Conservation (phyloP, 1,140 invertebrate genomes). For the Elysia chlorotica region DNA sequence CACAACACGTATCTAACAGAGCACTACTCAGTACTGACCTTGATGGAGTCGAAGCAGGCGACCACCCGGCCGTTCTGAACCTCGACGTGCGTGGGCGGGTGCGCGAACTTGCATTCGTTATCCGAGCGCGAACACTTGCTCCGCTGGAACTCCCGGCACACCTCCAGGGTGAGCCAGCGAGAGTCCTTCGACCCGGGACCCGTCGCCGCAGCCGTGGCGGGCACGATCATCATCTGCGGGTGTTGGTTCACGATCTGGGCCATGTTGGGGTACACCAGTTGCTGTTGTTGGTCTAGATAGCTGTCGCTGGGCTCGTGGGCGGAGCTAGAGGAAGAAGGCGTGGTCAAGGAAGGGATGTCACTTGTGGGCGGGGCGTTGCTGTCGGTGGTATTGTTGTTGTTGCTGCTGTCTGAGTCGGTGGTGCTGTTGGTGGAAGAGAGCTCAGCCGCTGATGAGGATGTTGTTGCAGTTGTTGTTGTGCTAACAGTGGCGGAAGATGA, state of each 20-base stretch:
- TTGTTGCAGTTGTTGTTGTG: no score
- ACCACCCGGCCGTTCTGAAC: constrained; percentile 99
- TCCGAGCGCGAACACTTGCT: constrained; percentile 99
- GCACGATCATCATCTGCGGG: constrained; percentile 37
- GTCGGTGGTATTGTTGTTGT: background rate
- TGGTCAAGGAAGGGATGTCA: no score
- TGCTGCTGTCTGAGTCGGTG: background rate
- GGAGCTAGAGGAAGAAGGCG: no score
- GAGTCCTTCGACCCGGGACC: constrained; percentile 92
- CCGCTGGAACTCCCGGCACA: constrained; percentile 98
- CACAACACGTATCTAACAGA: no score
- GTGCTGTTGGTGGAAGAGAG: constrained; percentile 1
- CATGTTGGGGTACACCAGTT: no score
- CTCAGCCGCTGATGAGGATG: no score
- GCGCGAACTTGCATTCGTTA: constrained; percentile 99
- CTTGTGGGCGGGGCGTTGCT: no score
- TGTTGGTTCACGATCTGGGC: constrained; percentile 76
- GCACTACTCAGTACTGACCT: constrained; percentile 93
- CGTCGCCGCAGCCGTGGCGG: constrained; percentile 28
- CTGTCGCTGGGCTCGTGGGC: constrained; percentile 54
- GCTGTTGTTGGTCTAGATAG: no score
- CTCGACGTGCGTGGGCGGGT: constrained; percentile 98
- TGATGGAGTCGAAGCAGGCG: constrained; percentile 99
- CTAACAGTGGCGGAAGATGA: no score
- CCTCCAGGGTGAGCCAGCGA: constrained; percentile 98